Conservation (phyloP, 1,140 invertebrate genomes). For the Temnothorax nylanderi region DNA sequence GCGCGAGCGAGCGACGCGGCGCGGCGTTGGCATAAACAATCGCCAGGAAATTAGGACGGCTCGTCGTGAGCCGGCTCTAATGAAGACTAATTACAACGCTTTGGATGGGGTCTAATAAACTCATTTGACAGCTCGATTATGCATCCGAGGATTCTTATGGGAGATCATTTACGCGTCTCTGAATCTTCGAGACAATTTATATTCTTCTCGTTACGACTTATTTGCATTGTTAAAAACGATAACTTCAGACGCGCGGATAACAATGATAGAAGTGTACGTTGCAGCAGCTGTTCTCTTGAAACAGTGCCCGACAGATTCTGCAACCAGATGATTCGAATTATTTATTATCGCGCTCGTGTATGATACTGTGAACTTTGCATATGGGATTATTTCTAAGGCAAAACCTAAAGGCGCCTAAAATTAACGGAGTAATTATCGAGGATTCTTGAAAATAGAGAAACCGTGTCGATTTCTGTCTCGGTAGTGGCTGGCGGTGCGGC, state of each 20-base stretch:
- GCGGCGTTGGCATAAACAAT: constrained; percentile 34
- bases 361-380: background rate
- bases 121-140: background rate
- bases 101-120: background rate
- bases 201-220: too few species aligned
- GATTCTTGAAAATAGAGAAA: constrained; percentile 28
- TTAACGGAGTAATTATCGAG: constrained; percentile 41
- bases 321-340: background rate
- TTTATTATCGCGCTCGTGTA: background rate
- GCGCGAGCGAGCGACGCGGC: background rate
- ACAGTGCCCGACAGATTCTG: background rate
- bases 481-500: constrained; percentile 58
- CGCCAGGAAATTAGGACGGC: constrained; percentile 24
- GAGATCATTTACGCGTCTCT: background rate
- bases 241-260: background rate
- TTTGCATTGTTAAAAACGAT: background rate
- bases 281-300: background rate
- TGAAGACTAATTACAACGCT: constrained; percentile 22
- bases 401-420: background rate
- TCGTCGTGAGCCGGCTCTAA: background rate
- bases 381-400: background rate
- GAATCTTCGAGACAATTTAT: background rate
- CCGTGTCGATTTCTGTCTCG: constrained; percentile 53
- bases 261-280: background rate
- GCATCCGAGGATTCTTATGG: background rate